A percentile compares a stretch with the other conserved stretches of the same genome.
phyloP scores from a whole-genome alignment of 2,797 vertebrate genomes.

The Clarias laeviceps region DNA sequence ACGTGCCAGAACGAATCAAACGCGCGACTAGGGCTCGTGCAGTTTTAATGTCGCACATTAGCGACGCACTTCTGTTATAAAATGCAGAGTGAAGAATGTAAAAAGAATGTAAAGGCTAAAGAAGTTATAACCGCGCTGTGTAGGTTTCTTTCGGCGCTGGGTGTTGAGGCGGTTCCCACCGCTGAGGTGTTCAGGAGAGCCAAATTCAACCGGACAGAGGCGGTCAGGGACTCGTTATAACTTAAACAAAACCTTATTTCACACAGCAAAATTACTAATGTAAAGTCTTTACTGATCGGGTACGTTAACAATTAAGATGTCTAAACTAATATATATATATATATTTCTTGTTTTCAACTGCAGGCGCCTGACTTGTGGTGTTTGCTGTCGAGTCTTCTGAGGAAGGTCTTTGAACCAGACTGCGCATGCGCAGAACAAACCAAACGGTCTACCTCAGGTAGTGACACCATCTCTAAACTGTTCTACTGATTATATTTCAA shows the following conservation, averaged over 20 bases:
- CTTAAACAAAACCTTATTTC: neutral
- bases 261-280: too few species aligned
- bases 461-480: neutral
- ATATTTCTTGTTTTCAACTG: conserved; percentile 15
- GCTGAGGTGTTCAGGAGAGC: conserved; percentile 76
- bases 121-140: conserved; percentile 71
- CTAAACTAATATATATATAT: neutral
- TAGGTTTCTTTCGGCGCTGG: conserved; percentile 62
- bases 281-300: too few species aligned
- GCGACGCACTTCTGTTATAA: conserved; percentile 40
- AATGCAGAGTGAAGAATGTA: conserved; percentile 63
- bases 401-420: conserved; percentile 51
- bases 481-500: neutral
- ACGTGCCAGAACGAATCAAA: neutral
- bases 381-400: conserved; percentile 68
- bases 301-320: too few species aligned
- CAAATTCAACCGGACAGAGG: conserved; percentile 71
- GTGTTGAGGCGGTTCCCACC: conserved; percentile 64
- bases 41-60: neutral
- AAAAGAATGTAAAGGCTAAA: conserved; percentile 56
- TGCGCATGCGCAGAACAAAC: conserved; percentile 41
- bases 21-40: too few species aligned
- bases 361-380: conserved; percentile 71
- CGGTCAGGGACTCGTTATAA: conserved; percentile 60
- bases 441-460: conserved; percentile 32